Percentiles rank a stretch among this genome's conserved stretches.
These are phyloP conservation scores for Hedychridium roseum DNA, from an alignment of 2,888 invertebrate genomes.

Conservation along the genomic window DNA sequence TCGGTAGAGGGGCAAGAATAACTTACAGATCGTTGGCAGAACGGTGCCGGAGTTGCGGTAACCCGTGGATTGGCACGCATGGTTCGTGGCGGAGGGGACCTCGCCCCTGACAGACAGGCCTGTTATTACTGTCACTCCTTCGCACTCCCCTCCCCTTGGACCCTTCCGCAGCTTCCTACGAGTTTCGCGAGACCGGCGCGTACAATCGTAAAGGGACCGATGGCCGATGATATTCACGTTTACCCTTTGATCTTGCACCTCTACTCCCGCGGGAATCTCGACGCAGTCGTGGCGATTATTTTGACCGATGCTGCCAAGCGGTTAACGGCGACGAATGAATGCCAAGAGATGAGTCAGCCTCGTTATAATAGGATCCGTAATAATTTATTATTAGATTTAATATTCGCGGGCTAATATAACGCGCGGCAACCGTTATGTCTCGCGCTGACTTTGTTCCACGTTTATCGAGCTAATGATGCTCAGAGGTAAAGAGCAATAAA, in stretches of 20 bases:
- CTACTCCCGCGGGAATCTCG: too few relatives aligned
- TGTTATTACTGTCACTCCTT: constrained; percentile 52
- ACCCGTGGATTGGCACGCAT: constrained; percentile 33
- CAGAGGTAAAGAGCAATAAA: too few relatives aligned
- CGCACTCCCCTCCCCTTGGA: constrained; percentile 10
- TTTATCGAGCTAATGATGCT: too few relatives aligned
- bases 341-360: neutral
- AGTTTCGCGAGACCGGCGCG: too few relatives aligned
- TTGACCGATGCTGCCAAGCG: neutral
- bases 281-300: neutral
- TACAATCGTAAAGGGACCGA: too few relatives aligned
- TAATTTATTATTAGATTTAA: constrained; percentile 2
- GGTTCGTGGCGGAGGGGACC: constrained; percentile 34
- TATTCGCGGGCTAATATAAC: neutral
- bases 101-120: constrained; percentile 49
- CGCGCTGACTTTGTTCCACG: too few relatives aligned
- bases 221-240: too few relatives aligned
- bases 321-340: too few relatives aligned
- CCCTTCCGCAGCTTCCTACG: neutral
- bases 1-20: constrained; percentile 39
- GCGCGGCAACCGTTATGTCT: too few relatives aligned
- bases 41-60: constrained; percentile 32
- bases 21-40: constrained; percentile 43
- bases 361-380: neutral
- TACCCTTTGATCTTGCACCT: too few relatives aligned